Conservation (phyloP, 2,888 invertebrate species). For the Cataglyphis livida region DNA sequence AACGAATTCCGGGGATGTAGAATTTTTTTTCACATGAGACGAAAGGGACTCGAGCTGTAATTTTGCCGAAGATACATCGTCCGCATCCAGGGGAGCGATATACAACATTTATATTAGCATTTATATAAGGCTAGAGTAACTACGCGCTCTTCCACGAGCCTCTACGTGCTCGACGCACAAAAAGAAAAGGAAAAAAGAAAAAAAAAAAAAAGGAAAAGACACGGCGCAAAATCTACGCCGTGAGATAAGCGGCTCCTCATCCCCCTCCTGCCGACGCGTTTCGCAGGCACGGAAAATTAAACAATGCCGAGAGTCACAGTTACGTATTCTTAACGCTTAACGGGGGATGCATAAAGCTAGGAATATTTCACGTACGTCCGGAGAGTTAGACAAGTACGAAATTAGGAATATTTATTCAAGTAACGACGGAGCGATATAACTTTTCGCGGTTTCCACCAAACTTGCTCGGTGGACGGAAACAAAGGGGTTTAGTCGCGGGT, state of each 20-base stretch:
- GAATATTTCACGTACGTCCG: conserved; percentile 22
- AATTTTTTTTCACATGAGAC: conserved; percentile 16
- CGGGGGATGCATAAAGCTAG: conserved; percentile 5
- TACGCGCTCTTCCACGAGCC: conserved; percentile 9
- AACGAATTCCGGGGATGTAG: conserved; percentile 28
- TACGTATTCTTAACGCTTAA: conserved; percentile 14
- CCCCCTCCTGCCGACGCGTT: background rate
- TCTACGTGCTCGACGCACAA: conserved; percentile 33
- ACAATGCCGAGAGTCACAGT: conserved; percentile 19
- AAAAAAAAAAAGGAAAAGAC: background rate
- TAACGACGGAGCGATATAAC: conserved; percentile 30
- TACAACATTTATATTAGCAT: conserved; percentile 49
- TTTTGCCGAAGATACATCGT: conserved; percentile 48
- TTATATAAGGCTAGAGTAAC: conserved; percentile 47
- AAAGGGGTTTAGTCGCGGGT: conserved; percentile 42
- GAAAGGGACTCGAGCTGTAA: conserved; percentile 5
- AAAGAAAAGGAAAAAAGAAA: background rate
- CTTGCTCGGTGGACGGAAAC: conserved; percentile 30
- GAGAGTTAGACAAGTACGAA: conserved; percentile 17
- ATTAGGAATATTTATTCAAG: conserved; percentile 51
- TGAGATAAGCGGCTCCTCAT: conserved; percentile 11
- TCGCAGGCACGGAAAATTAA: conserved; percentile 34
- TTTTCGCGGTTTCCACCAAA: conserved; percentile 19
- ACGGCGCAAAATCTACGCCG: conserved; percentile 33
- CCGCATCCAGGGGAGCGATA: conserved; percentile 22